Conservation (phyloP, 2,113 vertebrate species). For the Pipa parva region DNA sequence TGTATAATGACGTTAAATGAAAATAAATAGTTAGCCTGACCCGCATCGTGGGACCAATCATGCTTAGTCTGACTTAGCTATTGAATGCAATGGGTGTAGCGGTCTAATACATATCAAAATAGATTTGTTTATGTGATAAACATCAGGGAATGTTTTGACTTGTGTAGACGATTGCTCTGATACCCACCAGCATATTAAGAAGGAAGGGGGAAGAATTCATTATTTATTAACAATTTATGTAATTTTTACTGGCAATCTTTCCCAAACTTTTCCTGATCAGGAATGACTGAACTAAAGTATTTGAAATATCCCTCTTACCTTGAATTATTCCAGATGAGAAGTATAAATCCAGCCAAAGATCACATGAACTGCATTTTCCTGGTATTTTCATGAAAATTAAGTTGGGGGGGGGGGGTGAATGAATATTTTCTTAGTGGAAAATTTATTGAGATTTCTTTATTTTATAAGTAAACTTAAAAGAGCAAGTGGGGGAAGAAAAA, state of each 20-base stretch:
- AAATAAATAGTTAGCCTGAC: constrained; percentile 11
- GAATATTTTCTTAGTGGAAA: no score
- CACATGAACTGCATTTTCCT: no score
- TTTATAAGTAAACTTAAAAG: no score
- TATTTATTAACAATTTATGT: background rate
- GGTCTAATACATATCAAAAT: background rate
- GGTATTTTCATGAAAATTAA: no score
- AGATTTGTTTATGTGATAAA: constrained; percentile 6
- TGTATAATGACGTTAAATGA: background rate
- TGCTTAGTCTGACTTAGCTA: constrained; percentile 14
- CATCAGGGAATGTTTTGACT: background rate
- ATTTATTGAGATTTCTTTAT: no score
- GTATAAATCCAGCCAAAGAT: no score
- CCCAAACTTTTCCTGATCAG: background rate
- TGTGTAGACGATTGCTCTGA: background rate
- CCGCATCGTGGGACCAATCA: constrained; percentile 11
- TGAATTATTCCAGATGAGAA: constrained; percentile 17
- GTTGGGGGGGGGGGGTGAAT: no score
- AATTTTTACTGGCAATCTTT: background rate
- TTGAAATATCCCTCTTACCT: constrained; percentile 7
- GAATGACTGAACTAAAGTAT: constrained; percentile 2
- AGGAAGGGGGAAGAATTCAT: background rate
- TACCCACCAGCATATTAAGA: background rate
- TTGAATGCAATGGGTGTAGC: constrained; percentile 1
- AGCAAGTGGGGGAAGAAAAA: no score